A percentile compares a stretch with the other conserved stretches of the same genome.
These are phyloP conservation scores for Sebastes hubbsi DNA, from an alignment of 2,797 vertebrate species.

Conservation along the genomic window DNA sequence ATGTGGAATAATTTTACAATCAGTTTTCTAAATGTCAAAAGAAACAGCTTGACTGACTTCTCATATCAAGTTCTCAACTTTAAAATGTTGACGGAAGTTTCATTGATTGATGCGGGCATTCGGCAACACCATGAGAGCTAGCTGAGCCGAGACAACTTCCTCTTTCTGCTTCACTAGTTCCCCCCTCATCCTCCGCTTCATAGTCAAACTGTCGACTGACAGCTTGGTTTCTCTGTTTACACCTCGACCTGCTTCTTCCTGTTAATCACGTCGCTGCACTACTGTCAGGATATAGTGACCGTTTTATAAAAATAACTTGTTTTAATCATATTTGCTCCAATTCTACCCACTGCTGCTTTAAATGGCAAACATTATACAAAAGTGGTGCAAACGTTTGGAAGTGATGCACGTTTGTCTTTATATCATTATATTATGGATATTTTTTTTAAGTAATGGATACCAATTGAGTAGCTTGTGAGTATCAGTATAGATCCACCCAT, in stretches of 20 bases:
- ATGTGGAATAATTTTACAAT: not conserved
- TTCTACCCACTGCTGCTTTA: too few relatives aligned
- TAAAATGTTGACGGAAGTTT: not conserved
- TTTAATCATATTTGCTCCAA: too few relatives aligned
- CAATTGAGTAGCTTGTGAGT: too few relatives aligned
- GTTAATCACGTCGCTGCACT: not conserved
- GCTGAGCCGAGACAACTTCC: slow-evolving; percentile 4
- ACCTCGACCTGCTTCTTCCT: not conserved
- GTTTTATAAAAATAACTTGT: too few relatives aligned
- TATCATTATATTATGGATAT: too few relatives aligned
- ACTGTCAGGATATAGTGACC: too few relatives aligned
- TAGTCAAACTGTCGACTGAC: not conserved
- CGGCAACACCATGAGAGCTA: not conserved
- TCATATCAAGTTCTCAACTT: not conserved
- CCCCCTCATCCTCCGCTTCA: slow-evolving; percentile 7
- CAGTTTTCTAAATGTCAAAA: not conserved
- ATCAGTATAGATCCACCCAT: too few relatives aligned
- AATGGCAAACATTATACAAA: too few relatives aligned
- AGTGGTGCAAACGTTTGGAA: too few relatives aligned
- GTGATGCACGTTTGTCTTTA: too few relatives aligned
- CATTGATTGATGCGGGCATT: not conserved
- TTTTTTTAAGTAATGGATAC: too few relatives aligned
- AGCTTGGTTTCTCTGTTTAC: not conserved
- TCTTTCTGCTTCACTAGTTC: slow-evolving; percentile 21
- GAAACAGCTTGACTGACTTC: not conserved